These are phyloP conservation scores for Pristionchus fissidentatus DNA, from an alignment of 2,888 invertebrate genomes.

Conservation along the genomic window DNA sequence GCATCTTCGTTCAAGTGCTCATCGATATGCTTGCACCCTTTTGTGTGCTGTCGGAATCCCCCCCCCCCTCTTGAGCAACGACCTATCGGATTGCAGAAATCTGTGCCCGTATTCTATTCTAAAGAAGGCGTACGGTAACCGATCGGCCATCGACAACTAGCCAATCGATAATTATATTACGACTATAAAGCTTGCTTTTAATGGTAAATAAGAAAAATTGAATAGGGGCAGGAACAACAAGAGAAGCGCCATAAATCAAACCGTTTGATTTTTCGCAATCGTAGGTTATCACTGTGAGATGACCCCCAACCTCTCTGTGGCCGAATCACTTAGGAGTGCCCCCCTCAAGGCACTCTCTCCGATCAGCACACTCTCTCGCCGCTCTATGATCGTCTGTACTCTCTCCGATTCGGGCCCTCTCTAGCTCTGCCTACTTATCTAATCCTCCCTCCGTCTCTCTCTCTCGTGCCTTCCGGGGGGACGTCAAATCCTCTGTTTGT, in stretches of 20 bases:
- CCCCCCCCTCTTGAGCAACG: too few relatives aligned
- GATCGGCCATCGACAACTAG: too few relatives aligned
- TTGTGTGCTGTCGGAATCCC: too few relatives aligned
- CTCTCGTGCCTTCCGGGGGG: conserved; percentile 16
- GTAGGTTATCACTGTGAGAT: conserved; percentile 38
- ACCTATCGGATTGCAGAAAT: conserved; percentile 24
- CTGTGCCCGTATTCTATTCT: neutral
- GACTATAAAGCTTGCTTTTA: too few relatives aligned
- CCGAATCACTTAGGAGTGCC: conserved; percentile 42
- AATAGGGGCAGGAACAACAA: too few relatives aligned
- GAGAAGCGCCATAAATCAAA: neutral
- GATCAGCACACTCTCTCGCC: neutral
- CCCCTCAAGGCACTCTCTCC: neutral
- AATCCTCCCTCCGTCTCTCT: neutral
- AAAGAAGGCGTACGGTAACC: conserved; percentile 14
- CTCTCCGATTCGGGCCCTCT: conserved; percentile 6
- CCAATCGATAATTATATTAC: too few relatives aligned
- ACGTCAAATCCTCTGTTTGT: too few relatives aligned
- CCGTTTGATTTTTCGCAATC: neutral
- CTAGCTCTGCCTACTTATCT: neutral
- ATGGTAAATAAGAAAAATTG: too few relatives aligned
- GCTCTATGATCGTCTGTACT: neutral
- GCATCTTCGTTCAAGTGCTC: too few relatives aligned
- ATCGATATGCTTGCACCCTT: too few relatives aligned
- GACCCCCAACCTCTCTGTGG: neutral